Base-by-base conservation (phyloP, 2,113 vertebrate species). In the Aphelocoma coerulescens region DNA sequence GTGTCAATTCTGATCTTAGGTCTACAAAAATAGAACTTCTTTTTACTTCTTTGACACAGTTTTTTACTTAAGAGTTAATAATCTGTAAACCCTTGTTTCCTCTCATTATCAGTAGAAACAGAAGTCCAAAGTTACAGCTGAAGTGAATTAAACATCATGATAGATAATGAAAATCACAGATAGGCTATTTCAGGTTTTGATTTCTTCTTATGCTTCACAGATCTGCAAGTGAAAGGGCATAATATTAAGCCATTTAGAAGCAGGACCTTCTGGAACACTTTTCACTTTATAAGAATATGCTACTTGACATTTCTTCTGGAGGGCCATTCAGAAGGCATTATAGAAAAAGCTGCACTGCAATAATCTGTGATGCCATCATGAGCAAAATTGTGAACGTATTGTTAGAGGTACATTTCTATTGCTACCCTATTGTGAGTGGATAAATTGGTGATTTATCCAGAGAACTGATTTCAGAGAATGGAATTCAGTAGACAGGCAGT, bases 211-310 rank as follows among this genome's bases (percentile, higher is more conserved):
- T 86, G 41, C 66, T 91, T 93, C 58, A 85, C 35, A 95, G 85
- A 96, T 67, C 46, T 72, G 19, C 26, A 89, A 30, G 63, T 52
- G 30, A 94, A 97, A 97, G 85, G 55, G 54, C 75, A 81, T 37
- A 23, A 20, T 84, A 57, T 85, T 94, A 91, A 96, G 52, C 58
- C 85, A 97, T 81, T 96, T 96, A 96, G 94, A 93, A 48, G 43
- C 92, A 43, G 49, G 71, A 63, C 66, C 68, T 92, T 93, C 57
- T 75, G 52, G 67, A 91, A 92, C 52, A 77, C 35, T 84, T 95
- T 75, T 92, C 35, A 18, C 51, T 96, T 94, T 86, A 46, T 68
- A 89, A 85, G 89, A 91, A 94, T 85, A 49, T 61, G 59, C 89
- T 97, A 93, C 83, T 85, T 86, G 79, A 80, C 84, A 83, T 74